Evolutionary conservation across 35 echinoderm and acorn worm species (phyloP).

Genomic region (Chiridota heheva): DNA sequence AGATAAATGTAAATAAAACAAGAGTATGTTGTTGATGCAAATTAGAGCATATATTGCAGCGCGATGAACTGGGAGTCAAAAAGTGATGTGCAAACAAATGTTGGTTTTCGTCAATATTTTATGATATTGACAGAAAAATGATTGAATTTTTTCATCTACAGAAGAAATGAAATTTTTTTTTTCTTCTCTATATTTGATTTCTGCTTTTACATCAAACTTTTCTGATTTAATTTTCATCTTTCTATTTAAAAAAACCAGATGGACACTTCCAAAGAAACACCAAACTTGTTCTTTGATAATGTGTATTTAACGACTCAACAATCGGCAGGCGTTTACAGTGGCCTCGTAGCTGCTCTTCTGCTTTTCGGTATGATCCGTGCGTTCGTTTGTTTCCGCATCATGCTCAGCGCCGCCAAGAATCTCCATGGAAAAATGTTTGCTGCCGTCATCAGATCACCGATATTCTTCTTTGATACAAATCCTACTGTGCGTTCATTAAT

Average conservation of each 20-base stretch:
- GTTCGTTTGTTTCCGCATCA: constrained; percentile 60
- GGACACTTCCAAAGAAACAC: not conserved
- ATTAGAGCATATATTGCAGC: too few species aligned
- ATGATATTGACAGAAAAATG: too few species aligned
- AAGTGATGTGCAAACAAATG: too few species aligned
- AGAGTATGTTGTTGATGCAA: too few species aligned
- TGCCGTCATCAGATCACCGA: constrained; percentile 62
- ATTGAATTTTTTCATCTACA: too few species aligned
- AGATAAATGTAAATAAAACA: too few species aligned
- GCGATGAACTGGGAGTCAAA: too few species aligned
- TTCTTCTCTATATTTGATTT: too few species aligned
- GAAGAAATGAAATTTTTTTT: too few species aligned
- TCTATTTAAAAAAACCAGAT: not conserved
- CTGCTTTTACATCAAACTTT: too few species aligned
- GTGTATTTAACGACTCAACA: constrained; percentile 30
- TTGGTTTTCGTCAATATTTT: too few species aligned
- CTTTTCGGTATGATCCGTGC: constrained; percentile 73
- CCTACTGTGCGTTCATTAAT: constrained; percentile 42
- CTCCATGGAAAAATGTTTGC: constrained; percentile 89
- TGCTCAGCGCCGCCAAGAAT: constrained; percentile 70
- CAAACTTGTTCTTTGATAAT: constrained; percentile 14
- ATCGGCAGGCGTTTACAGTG: constrained; percentile 58
- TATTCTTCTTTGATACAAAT: constrained; percentile 91
- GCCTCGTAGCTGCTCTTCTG: constrained; percentile 33
- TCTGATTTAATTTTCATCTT: not conserved